A percentile compares a stretch with the other conserved stretches of the same genome.
These are phyloP conservation scores for Melanotaenia pygmaea DNA, from an alignment of 2,797 vertebrate species.

Conservation along the genomic window DNA sequence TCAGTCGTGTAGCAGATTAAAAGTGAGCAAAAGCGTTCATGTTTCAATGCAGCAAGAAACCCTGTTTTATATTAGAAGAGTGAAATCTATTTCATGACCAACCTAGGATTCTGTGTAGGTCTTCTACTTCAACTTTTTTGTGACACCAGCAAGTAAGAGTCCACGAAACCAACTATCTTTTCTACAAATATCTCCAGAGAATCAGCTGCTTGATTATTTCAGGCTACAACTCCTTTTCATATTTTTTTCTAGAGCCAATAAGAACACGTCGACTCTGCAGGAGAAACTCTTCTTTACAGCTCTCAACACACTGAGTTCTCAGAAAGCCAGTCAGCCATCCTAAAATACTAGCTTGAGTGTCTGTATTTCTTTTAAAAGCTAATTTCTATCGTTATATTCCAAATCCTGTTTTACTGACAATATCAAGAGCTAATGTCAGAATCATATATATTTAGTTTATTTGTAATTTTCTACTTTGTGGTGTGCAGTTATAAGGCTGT, in stretches of 20 bases:
- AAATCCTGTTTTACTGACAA: not conserved
- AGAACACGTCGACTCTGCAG: not conserved
- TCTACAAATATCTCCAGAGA: not conserved
- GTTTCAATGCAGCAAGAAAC: too few relatives aligned
- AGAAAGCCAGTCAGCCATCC: not conserved
- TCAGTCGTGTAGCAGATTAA: too few relatives aligned
- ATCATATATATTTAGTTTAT: not conserved
- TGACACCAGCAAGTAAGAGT: not conserved
- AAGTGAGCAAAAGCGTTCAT: too few relatives aligned
- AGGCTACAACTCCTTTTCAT: not conserved
- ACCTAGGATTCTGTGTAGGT: not conserved
- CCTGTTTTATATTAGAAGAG: too few relatives aligned
- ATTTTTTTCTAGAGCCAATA: not conserved
- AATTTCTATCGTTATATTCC: not conserved
- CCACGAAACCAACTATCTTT: not conserved
- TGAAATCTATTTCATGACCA: not conserved
- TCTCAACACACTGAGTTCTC: not conserved
- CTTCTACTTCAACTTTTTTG: not conserved
- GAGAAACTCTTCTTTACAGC: not conserved
- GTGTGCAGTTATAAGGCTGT: not conserved
- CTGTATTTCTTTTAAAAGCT: not conserved
- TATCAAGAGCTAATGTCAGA: not conserved
- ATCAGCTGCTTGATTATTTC: not conserved
- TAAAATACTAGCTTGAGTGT: not conserved
- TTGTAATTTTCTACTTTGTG: not conserved